Evolutionary conservation across 1,140 invertebrate species (phyloP).

Genomic region (Drosophila pruinosa): DNA sequence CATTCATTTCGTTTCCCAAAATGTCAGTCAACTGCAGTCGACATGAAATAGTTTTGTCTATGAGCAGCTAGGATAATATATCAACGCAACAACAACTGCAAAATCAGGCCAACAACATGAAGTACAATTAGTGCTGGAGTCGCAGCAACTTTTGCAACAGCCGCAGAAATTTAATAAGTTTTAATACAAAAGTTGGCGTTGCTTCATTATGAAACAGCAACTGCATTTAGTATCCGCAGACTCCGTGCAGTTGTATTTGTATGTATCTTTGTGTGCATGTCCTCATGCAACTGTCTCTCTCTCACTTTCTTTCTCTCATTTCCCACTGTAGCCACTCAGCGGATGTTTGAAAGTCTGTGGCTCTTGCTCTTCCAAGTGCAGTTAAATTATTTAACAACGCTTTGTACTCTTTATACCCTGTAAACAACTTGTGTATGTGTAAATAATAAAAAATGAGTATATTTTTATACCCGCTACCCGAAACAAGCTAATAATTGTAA

Average conservation of each 20-base stretch:
- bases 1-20: background rate
- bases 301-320: background rate
- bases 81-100: background rate
- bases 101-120: background rate
- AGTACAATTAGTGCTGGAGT: background rate
- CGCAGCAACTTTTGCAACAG: slow-evolving; percentile 27
- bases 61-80: background rate
- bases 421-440: background rate
- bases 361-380: slow-evolving; percentile 26
- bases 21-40: slow-evolving; percentile 12
- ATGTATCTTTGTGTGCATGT: slow-evolving; percentile 7
- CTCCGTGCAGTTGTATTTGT: slow-evolving; percentile 25
- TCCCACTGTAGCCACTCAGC: slow-evolving; percentile 18
- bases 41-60: background rate
- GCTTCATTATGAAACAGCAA: slow-evolving; percentile 64
- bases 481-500: too few species aligned
- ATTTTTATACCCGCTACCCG: too few species aligned
- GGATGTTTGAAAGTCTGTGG: slow-evolving; percentile 26
- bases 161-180: slow-evolving; percentile 75
- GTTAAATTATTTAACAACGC: slow-evolving; percentile 23
- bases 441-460: too few species aligned
- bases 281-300: slow-evolving; percentile 1
- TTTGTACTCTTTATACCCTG: background rate
- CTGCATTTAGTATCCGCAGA: slow-evolving; percentile 28
- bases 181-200: slow-evolving; percentile 66